Evolutionary conservation across 2,113 vertebrate genomes (phyloP).

Genomic region (Hemiprocne comata): DNA sequence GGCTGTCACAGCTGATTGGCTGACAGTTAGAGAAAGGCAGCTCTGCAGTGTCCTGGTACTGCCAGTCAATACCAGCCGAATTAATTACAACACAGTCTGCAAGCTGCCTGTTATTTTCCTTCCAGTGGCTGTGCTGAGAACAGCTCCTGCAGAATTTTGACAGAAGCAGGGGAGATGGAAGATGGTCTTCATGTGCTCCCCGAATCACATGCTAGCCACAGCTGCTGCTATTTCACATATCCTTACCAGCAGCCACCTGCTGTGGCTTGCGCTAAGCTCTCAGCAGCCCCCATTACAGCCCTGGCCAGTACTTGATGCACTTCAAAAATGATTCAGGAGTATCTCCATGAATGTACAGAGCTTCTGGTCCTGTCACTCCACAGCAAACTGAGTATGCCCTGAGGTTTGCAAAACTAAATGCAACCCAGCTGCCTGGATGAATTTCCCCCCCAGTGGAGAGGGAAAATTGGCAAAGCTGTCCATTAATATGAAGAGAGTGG

Average conservation of each 20-base stretch:
- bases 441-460: background rate
- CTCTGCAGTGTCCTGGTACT: slow-evolving; percentile 37
- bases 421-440: slow-evolving; percentile 40
- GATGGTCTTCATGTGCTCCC: background rate
- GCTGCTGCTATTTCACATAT: accelerated
- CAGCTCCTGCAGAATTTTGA: slow-evolving; percentile 19
- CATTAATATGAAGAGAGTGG: slow-evolving; percentile 27
- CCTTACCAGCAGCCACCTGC: background rate
- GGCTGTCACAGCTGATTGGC: slow-evolving; percentile 53
- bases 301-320: background rate
- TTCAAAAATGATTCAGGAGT: background rate
- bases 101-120: slow-evolving; percentile 22
- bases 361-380: background rate
- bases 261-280: accelerated
- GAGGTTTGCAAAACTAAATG: slow-evolving; percentile 33
- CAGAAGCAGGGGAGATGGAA: background rate
- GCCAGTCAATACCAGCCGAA: slow-evolving; percentile 49
- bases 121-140: background rate
- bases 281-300: background rate
- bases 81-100: background rate
- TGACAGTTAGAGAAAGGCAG: slow-evolving; percentile 46
- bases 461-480: slow-evolving; percentile 49
- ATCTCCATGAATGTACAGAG: accelerated
- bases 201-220: accelerated
- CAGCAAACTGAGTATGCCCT: background rate